Conservation (phyloP, 2,888 invertebrate species). For the Drosophila cognata region DNA sequence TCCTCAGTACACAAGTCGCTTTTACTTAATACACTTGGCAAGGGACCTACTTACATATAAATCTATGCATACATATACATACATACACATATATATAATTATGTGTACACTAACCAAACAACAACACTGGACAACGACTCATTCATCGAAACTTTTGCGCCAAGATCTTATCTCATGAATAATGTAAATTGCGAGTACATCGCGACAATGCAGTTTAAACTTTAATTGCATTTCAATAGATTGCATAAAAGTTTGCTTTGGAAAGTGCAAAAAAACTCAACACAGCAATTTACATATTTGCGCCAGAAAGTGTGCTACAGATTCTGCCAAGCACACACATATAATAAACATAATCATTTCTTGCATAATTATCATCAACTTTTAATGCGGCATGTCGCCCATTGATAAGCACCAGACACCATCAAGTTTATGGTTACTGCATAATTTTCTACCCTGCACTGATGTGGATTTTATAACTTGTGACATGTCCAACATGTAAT, state of each 20-base stretch:
- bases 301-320: slow-evolving; percentile 27
- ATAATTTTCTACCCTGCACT: slow-evolving; percentile 5
- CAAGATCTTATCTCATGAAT: slow-evolving; percentile 55
- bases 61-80: neutral
- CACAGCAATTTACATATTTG: slow-evolving; percentile 8
- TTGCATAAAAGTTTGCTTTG: slow-evolving; percentile 21
- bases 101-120: slow-evolving; percentile 1
- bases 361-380: slow-evolving; percentile 34
- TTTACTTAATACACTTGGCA: slow-evolving; percentile 12
- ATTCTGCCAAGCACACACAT: slow-evolving; percentile 11
- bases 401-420: slow-evolving; percentile 35
- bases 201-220: slow-evolving; percentile 65
- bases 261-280: slow-evolving; percentile 8
- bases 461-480: neutral
- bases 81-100: neutral
- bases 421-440: slow-evolving; percentile 13
- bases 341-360: slow-evolving; percentile 38
- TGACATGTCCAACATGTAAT: neutral
- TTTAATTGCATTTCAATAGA: slow-evolving; percentile 70
- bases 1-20: neutral
- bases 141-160: slow-evolving; percentile 44
- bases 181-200: slow-evolving; percentile 53
- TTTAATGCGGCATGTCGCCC: slow-evolving; percentile 25
- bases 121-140: slow-evolving; percentile 18
- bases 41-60: neutral